Percentiles rank a stretch among this genome's conserved stretches.
Evolutionary conservation across 2,888 invertebrate species (phyloP).

Genomic region (Brachycybe producta): DNA sequence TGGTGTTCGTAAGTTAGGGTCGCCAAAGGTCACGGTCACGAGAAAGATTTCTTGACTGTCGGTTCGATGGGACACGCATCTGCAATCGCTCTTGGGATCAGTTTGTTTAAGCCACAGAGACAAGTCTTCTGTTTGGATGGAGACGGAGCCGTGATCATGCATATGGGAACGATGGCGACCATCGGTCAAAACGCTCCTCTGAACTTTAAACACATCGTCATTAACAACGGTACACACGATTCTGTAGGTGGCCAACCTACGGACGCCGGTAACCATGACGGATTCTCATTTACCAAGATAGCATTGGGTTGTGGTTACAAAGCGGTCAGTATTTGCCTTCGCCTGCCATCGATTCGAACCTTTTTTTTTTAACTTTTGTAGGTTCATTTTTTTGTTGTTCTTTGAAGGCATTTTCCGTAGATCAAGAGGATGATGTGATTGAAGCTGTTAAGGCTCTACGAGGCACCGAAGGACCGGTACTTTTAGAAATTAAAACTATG

Average conservation of each 20-base stretch:
- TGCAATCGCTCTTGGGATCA: slow-evolving; percentile 35
- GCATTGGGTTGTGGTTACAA: slow-evolving; percentile 32
- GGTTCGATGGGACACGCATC: slow-evolving; percentile 39
- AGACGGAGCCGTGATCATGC: slow-evolving; percentile 37
- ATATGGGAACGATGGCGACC: slow-evolving; percentile 35
- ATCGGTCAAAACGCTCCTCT: slow-evolving; percentile 31
- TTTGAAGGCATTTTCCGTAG: slow-evolving; percentile 28
- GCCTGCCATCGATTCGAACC: too few species aligned
- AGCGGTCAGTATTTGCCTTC: slow-evolving; percentile 25
- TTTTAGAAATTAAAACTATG: slow-evolving; percentile 33
- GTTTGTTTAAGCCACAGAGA: slow-evolving; percentile 29
- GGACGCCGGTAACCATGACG: slow-evolving; percentile 27
- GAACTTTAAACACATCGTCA: slow-evolving; percentile 35
- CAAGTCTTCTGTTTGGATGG: slow-evolving; percentile 36
- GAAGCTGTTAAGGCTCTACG: slow-evolving; percentile 27
- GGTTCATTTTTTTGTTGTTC: background rate
- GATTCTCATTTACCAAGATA: slow-evolving; percentile 28
- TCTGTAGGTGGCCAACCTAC: slow-evolving; percentile 38
- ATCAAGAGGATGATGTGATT: slow-evolving; percentile 29
- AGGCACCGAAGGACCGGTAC: slow-evolving; percentile 30
- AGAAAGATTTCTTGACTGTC: slow-evolving; percentile 36
- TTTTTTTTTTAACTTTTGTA: background rate
- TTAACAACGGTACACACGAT: slow-evolving; percentile 38
- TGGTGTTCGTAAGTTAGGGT: slow-evolving; percentile 25
- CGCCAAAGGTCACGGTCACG: slow-evolving; percentile 32